phyloP scores from a whole-genome alignment of 1,140 invertebrate species.

The Bradynema listronoti region DNA sequence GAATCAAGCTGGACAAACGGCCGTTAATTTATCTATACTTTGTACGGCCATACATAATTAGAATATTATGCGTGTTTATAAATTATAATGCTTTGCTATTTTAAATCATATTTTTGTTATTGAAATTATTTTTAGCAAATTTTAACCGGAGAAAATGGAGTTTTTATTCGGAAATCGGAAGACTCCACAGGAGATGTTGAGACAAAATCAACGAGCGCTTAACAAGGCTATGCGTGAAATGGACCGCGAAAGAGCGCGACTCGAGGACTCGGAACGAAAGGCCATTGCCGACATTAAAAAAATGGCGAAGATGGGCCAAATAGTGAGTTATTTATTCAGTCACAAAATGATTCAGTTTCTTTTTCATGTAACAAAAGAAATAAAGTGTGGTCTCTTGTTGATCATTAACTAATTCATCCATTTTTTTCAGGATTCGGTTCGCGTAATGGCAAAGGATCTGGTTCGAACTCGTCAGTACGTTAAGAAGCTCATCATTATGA shows the following conservation, averaged over 20 bases:
- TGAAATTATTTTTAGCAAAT: neutral
- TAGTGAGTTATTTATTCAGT: no score
- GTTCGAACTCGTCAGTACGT: constrained; percentile 87
- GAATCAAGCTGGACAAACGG: no score
- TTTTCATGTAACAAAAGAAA: no score
- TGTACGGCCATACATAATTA: no score
- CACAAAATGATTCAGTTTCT: no score
- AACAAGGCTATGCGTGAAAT: constrained; percentile 88
- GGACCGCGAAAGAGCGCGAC: constrained; percentile 75
- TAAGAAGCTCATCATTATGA: constrained; percentile 99
- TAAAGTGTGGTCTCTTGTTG: constrained; percentile 1
- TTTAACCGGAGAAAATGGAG: neutral
- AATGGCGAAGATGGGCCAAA: constrained; percentile 96
- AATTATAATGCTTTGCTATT: no score
- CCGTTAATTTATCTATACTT: no score
- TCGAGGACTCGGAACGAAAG: constrained; percentile 99
- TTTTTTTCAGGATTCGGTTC: constrained; percentile 81
- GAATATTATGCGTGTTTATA: no score
- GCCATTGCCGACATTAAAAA: constrained; percentile 97
- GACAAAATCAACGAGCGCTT: constrained; percentile 94
- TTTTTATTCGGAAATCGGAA: constrained; percentile 82
- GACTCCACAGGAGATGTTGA: constrained; percentile 92
- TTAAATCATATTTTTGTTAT: no score
- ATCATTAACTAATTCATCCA: constrained; percentile 1
- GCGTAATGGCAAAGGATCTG: constrained; percentile 98